Percentiles rank a stretch among this genome's conserved stretches.
Evolutionary conservation across 2,888 invertebrate species (phyloP).

Genomic region (Melanostoma mellinum): DNA sequence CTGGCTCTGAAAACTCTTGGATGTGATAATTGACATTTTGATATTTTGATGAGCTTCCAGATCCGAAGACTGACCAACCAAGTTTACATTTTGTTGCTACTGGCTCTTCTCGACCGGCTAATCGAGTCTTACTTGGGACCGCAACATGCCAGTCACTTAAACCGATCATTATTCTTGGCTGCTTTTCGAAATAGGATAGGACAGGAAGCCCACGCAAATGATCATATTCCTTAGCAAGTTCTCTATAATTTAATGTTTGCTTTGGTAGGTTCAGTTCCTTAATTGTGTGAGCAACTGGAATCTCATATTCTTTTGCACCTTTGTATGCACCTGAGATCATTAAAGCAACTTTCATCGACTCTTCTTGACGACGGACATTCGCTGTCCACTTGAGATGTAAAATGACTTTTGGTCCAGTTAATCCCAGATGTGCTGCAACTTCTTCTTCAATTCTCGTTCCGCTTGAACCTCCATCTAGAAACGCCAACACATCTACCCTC

Average conservation of each 20-base stretch:
- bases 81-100: not conserved
- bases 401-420: not conserved
- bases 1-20: not conserved
- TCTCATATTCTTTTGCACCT: conserved; percentile 1
- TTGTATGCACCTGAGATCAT: not conserved
- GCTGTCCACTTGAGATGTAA: conserved; percentile 3
- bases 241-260: not conserved
- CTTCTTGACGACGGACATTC: not conserved
- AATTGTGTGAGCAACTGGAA: not conserved
- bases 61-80: conserved; percentile 9
- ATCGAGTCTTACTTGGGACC: not conserved
- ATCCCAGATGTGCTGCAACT: not conserved
- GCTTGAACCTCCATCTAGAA: not conserved
- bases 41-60: not conserved
- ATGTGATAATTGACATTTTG: not conserved
- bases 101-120: not conserved
- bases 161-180: conserved; percentile 3
- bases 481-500: not conserved
- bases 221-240: not conserved
- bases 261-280: not conserved
- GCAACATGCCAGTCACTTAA: conserved; percentile 1
- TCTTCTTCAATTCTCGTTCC: not conserved
- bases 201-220: conserved; percentile 12
- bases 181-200: not conserved
- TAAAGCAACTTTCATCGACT: not conserved